phyloP scores from a whole-genome alignment of 2,888 invertebrate genomes.

The Brachycybe producta region DNA sequence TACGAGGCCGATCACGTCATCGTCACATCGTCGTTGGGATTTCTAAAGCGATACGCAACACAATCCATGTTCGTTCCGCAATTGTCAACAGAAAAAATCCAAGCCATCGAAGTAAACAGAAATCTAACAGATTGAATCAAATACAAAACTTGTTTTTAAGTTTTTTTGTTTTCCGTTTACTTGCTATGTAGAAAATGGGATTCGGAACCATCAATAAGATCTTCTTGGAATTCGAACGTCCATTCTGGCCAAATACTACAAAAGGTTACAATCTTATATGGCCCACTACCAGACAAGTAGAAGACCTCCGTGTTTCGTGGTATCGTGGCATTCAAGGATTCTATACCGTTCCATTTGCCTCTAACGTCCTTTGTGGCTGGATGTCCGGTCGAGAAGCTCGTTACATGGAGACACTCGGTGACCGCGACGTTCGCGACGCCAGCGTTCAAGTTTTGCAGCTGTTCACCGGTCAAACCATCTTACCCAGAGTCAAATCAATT shows the following conservation, averaged over 20 bases:
- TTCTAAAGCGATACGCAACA: constrained; percentile 29
- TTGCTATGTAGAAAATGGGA: constrained; percentile 37
- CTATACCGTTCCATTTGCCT: constrained; percentile 49
- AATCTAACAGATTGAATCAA: no score
- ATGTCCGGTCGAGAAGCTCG: constrained; percentile 48
- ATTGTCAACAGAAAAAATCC: constrained; percentile 37
- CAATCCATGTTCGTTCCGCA: constrained; percentile 30
- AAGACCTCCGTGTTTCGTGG: constrained; percentile 38
- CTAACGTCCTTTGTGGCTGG: constrained; percentile 53
- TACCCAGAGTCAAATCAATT: neutral
- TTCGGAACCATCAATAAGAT: constrained; percentile 57
- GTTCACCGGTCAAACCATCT: constrained; percentile 2
- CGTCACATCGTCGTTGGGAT: constrained; percentile 33
- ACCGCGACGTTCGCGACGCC: constrained; percentile 42
- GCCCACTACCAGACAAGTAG: constrained; percentile 28
- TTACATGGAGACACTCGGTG: constrained; percentile 46
- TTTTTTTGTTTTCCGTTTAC: no score
- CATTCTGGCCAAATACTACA: constrained; percentile 46
- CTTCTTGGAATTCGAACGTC: constrained; percentile 45
- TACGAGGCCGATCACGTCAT: constrained; percentile 32
- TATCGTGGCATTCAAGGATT: constrained; percentile 52
- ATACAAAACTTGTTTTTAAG: no score
- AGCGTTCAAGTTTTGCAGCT: constrained; percentile 40
- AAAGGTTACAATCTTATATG: constrained; percentile 50
- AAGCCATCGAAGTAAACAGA: constrained; percentile 7